phyloP scores from a whole-genome alignment of 2,797 vertebrate species.

The Saxicola maurus region DNA sequence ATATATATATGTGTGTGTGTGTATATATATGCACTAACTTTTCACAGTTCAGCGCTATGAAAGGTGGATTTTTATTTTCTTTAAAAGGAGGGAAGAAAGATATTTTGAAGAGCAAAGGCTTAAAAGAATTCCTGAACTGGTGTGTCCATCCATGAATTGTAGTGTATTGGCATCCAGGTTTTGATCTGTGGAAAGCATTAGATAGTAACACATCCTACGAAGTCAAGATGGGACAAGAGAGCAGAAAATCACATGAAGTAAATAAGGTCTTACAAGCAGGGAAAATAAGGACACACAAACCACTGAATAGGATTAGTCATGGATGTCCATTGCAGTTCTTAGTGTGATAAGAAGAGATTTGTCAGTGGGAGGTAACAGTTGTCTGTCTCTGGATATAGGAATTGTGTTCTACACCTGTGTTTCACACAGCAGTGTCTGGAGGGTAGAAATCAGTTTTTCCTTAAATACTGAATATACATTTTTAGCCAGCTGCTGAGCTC shows the following conservation, averaged over 20 bases:
- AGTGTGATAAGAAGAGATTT: not conserved
- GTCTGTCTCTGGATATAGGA: not conserved
- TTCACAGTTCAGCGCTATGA: not conserved
- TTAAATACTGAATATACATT: not conserved
- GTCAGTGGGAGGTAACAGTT: not conserved
- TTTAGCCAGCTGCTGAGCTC: not conserved
- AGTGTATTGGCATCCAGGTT: not conserved
- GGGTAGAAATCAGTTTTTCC: not conserved
- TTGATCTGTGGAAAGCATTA: not conserved
- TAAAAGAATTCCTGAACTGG: not conserved
- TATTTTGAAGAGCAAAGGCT: not conserved
- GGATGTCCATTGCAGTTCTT: not conserved
- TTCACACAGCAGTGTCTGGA: not conserved
- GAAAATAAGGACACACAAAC: not conserved
- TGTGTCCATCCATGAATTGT: not conserved
- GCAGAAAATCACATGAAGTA: not conserved
- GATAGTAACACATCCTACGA: not conserved
- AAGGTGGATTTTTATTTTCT: not conserved
- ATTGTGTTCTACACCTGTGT: not conserved
- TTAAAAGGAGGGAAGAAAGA: not conserved
- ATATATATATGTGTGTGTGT: not conserved
- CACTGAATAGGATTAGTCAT: not conserved
- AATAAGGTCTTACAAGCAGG: not conserved
- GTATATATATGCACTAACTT: not conserved
- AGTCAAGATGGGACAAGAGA: not conserved